Evolutionary conservation across 2,113 vertebrate species (phyloP).

Genomic region (Puffinus mauretanicus): DNA sequence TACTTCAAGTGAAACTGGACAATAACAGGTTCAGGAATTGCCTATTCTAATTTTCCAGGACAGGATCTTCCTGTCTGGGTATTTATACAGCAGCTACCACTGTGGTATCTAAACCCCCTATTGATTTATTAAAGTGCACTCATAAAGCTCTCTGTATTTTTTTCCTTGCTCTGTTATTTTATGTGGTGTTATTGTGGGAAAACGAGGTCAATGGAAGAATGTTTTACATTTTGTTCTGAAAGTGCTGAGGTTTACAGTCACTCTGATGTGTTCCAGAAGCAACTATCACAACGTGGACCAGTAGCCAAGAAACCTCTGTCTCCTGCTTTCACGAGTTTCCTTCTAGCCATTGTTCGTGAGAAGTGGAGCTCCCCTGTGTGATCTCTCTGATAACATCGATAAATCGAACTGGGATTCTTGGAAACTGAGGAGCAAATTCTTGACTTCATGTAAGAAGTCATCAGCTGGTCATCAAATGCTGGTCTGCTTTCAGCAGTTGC

Average conservation of each 20-base stretch:
- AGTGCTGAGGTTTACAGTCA: slow-evolving; percentile 42
- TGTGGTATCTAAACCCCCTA: slow-evolving; percentile 28
- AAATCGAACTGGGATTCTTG: background rate
- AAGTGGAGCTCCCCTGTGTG: background rate
- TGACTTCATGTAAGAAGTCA: background rate
- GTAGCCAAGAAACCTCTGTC: background rate
- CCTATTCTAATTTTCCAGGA: slow-evolving; percentile 50
- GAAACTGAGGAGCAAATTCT: background rate
- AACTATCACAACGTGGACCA: background rate
- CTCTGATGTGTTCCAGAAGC: slow-evolving; percentile 47
- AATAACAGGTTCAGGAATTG: slow-evolving; percentile 49
- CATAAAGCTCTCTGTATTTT: slow-evolving; percentile 10
- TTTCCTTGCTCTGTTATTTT: slow-evolving; percentile 44
- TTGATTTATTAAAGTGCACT: slow-evolving; percentile 59
- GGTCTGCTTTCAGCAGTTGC: background rate
- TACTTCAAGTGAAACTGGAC: background rate
- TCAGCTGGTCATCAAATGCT: background rate
- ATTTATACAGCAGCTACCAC: slow-evolving; percentile 45
- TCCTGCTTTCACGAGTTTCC: background rate
- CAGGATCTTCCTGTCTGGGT: slow-evolving; percentile 51
- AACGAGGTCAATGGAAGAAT: slow-evolving; percentile 39
- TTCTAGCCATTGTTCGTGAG: background rate
- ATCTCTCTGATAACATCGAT: fast-evolving
- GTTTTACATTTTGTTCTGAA: slow-evolving; percentile 58
- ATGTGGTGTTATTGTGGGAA: slow-evolving; percentile 61